phyloP scores from a whole-genome alignment of 2,888 invertebrate species.

The Agriotes lineatus region DNA sequence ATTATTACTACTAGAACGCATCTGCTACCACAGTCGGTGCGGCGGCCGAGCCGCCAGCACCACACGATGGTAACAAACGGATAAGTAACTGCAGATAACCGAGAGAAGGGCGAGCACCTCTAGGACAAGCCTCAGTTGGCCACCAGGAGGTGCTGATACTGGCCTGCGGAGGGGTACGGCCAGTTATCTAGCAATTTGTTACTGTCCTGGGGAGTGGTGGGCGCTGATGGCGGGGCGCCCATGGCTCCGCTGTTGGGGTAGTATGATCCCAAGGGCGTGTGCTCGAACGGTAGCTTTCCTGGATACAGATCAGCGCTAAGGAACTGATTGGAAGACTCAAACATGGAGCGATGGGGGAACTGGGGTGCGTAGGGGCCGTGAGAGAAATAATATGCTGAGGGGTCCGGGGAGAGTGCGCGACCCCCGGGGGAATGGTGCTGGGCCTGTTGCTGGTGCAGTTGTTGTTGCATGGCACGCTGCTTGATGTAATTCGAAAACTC shows the following conservation, averaged over 20 bases:
- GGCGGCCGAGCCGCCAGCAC: slow-evolving; percentile 14
- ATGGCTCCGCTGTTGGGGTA: slow-evolving; percentile 63
- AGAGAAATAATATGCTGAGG: slow-evolving; percentile 74
- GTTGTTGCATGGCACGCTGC: slow-evolving; percentile 92
- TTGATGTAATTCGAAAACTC: slow-evolving; percentile 98
- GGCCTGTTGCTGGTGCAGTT: slow-evolving; percentile 70
- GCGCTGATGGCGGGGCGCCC: slow-evolving; percentile 61
- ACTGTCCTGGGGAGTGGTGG: slow-evolving; percentile 67
- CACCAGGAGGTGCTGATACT: slow-evolving; percentile 90
- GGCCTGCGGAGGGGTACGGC: slow-evolving; percentile 72
- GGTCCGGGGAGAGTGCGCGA: slow-evolving; percentile 74
- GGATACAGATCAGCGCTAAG: slow-evolving; percentile 66
- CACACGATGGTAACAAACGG: slow-evolving; percentile 28
- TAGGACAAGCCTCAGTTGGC: slow-evolving; percentile 82
- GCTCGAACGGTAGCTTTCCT: slow-evolving; percentile 66
- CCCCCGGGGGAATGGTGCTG: slow-evolving; percentile 69
- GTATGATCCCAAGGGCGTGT: slow-evolving; percentile 66
- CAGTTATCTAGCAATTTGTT: slow-evolving; percentile 64
- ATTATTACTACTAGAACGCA: slow-evolving; percentile 40
- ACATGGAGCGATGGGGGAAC: slow-evolving; percentile 69
- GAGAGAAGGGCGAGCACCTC: slow-evolving; percentile 47
- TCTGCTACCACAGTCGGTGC: slow-evolving; percentile 10
- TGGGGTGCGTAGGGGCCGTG: slow-evolving; percentile 70
- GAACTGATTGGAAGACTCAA: slow-evolving; percentile 70
- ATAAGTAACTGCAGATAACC: slow-evolving; percentile 53